Evolutionary conservation across 2,797 vertebrate genomes (phyloP), one percentile per base, ranked within the genome.

Genomic region (Phoeniculus purpureus): DNA sequence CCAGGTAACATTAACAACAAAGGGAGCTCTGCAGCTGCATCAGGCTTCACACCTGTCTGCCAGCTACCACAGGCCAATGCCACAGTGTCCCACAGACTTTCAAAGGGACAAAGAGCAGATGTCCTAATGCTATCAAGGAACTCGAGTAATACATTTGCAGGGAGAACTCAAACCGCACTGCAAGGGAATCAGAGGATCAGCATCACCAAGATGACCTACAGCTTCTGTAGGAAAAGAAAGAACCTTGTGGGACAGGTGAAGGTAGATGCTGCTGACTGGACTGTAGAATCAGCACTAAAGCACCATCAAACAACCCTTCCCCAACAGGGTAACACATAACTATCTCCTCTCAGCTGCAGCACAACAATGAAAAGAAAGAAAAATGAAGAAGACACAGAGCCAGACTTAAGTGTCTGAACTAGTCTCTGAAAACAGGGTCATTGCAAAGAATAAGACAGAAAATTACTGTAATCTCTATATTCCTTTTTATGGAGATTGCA

Each of bases 401-500:
- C 59, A 78, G 79, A 27, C 31, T 66, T 55, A 85, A 64, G 54
- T 71, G 25, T 60, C 76, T 56, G 25, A 55, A n/a, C 40, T 50
- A 47, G 48, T 15, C 27, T 60, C 75, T 84, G 77, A 59, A 81
- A 75, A 54, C 19, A 79, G 60, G 51, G 68, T 40, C 77, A 34
- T 84, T 83, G 62, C 59, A 83, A 83, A 87, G 45, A 31, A 21
- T 40, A 75, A 81, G 79, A 72, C 9, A 90, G 67, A 87, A 93
- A 83, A 91, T 59, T 56, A 78, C 62, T 70, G 31, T 82, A 83
- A 91, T 22, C 47, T 81, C 54, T 82, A 47, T 74, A 62, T 61
- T 83, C 67, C 55, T 75, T 90, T 43, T 64, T 64, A 73, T 3
- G 10, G 64, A 72, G 56, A 89, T 89, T 27, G 64, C 60, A 91